Evolutionary conservation across 2,888 invertebrate species (phyloP).

Genomic region (Hypena proboscidalis): DNA sequence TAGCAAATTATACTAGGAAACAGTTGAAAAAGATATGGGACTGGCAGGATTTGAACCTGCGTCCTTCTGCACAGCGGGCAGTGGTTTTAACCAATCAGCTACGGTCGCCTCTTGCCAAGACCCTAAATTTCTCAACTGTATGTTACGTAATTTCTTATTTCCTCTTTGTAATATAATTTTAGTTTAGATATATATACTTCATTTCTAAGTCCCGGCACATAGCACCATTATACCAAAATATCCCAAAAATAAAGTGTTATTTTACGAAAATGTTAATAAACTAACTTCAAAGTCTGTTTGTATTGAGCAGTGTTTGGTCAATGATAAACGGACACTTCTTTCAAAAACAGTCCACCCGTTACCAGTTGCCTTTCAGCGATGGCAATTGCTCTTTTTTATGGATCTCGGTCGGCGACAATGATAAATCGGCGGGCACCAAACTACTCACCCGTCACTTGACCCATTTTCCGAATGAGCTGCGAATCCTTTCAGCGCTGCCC

Average conservation of each 20-base stretch:
- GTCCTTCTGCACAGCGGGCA: too few species aligned
- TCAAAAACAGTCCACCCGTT: conserved; percentile 29
- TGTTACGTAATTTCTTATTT: too few species aligned
- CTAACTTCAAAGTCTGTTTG: conserved; percentile 4
- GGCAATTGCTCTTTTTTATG: conserved; percentile 40
- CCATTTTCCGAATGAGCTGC: conserved; percentile 50
- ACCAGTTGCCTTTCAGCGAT: conserved; percentile 17
- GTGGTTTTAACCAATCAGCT: too few species aligned
- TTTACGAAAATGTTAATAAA: conserved; percentile 8
- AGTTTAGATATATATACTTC: too few species aligned
- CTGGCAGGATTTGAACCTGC: too few species aligned
- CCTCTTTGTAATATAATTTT: too few species aligned
- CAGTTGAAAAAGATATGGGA: too few species aligned
- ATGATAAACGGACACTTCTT: conserved; percentile 20
- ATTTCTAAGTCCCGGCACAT: not conserved
- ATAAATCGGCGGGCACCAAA: conserved; percentile 44
- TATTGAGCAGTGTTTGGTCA: conserved; percentile 11
- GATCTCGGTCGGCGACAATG: conserved; percentile 34
- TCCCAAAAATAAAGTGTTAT: too few species aligned
- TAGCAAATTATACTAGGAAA: too few species aligned
- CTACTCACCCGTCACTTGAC: conserved; percentile 53
- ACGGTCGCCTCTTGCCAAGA: too few species aligned
- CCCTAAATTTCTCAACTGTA: too few species aligned
- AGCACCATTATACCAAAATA: not conserved
- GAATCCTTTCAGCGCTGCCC: conserved; percentile 41